phyloP scores from a whole-genome alignment of 2,797 vertebrate genomes.

The Simalia tracyae region DNA sequence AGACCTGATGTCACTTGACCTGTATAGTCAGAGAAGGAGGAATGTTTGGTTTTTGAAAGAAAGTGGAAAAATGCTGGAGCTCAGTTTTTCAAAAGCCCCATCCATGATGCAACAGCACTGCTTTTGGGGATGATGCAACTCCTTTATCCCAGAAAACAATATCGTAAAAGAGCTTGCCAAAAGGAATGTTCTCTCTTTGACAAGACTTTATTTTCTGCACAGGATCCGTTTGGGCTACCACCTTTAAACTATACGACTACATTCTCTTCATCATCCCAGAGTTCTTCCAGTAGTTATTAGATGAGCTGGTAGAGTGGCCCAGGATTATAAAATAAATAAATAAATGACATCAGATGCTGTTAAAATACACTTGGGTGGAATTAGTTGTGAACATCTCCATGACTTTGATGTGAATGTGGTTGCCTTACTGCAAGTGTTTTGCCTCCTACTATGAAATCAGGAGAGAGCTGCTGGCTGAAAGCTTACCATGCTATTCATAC shows the following conservation, averaged over 20 bases:
- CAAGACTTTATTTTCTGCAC: neutral
- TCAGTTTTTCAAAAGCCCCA: neutral
- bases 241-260: neutral
- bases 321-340: neutral
- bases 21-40: neutral
- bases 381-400: neutral
- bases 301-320: neutral
- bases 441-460: neutral
- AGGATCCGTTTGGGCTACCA: neutral
- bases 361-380: neutral
- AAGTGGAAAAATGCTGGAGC: neutral
- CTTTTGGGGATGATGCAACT: neutral
- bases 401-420: too few species aligned
- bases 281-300: neutral
- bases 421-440: neutral
- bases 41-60: neutral
- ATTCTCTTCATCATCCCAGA: neutral
- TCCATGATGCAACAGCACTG: neutral
- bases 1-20: neutral
- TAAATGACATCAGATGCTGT: neutral
- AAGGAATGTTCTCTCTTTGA: neutral
- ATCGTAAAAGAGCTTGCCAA: neutral
- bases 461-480: neutral
- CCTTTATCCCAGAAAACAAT: neutral
- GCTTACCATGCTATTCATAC: neutral